A percentile compares a stretch with the other conserved stretches of the same genome.
Conservation (phyloP, 2,113 vertebrate species). For the Naja naja region DNA sequence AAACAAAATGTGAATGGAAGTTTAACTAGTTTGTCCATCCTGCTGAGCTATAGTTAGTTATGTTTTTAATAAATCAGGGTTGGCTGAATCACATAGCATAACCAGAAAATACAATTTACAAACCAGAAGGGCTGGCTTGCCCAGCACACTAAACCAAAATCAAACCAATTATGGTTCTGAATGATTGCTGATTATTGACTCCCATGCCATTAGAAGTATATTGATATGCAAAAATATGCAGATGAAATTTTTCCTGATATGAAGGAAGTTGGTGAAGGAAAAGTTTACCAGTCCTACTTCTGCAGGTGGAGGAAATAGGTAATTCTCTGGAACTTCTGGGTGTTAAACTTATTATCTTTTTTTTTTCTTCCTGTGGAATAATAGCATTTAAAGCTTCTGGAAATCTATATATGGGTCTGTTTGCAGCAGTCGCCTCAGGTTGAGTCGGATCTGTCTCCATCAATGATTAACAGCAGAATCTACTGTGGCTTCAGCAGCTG, state of each 20-base stretch:
- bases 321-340: neutral
- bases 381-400: neutral
- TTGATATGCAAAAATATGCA: neutral
- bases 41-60: neutral
- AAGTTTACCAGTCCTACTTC: neutral
- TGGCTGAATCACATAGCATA: neutral
- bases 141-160: neutral
- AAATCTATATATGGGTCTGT: neutral
- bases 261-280: neutral
- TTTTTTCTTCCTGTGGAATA: neutral
- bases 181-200: neutral
- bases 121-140: neutral
- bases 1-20: neutral
- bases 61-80: neutral
- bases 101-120: neutral
- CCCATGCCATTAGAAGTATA: neutral
- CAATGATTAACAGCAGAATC: neutral
- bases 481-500: constrained; percentile 36
- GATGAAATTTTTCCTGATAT: neutral
- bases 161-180: neutral
- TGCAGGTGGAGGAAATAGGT: neutral
- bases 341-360: neutral
- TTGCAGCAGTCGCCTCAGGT: neutral
- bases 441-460: neutral
- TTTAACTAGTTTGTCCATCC: neutral